These are phyloP conservation scores for Dolichopus griseipennis DNA, from an alignment of 2,888 invertebrate species.

Conservation along the genomic window DNA sequence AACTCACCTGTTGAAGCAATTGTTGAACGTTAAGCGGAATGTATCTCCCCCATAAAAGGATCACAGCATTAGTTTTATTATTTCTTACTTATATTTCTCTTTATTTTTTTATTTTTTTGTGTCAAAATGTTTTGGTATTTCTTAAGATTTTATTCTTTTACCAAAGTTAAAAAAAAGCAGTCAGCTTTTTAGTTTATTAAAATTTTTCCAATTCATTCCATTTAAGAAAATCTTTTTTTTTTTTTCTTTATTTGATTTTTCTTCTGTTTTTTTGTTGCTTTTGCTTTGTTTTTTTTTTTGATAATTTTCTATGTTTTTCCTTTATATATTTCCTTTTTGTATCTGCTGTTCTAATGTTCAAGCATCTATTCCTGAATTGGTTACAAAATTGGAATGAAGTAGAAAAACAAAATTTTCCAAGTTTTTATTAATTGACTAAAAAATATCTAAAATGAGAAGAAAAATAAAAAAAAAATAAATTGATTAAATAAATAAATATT, in stretches of 20 bases:
- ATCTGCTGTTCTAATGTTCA: too few species aligned
- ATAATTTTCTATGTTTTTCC: background rate
- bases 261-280: background rate
- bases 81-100: too few species aligned
- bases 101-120: background rate
- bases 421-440: too few species aligned
- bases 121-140: background rate
- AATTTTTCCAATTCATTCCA: background rate
- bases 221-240: background rate
- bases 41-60: slow-evolving; percentile 6
- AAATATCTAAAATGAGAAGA: too few species aligned
- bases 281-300: background rate
- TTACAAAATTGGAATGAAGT: too few species aligned
- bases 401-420: too few species aligned
- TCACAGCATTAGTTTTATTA: background rate
- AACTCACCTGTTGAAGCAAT: background rate
- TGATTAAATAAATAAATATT: too few species aligned
- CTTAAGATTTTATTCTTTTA: background rate
- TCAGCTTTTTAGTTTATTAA: slow-evolving; percentile 2
- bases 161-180: background rate
- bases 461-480: too few species aligned
- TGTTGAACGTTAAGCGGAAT: background rate
- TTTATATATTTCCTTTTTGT: too few species aligned
- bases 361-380: too few species aligned
- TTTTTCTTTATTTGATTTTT: background rate